Evolutionary conservation across 2,113 vertebrate genomes (phyloP).

Genomic region (Globicephala melas): DNA sequence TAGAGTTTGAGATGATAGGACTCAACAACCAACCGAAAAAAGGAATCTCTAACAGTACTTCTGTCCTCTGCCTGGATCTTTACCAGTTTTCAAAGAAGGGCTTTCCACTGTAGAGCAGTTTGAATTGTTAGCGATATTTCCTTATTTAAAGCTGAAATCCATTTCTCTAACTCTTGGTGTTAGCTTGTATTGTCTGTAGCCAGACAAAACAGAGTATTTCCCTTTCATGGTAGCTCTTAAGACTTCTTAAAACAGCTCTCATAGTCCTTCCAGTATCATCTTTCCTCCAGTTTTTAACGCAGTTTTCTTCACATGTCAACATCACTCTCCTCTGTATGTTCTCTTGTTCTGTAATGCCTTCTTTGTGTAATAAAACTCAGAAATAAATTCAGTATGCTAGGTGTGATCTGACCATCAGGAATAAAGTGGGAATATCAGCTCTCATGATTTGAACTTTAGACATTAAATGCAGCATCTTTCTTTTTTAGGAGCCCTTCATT

Average conservation of each 20-base stretch:
- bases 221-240: neutral
- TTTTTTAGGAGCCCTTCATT: neutral
- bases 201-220: neutral
- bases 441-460: neutral
- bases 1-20: neutral
- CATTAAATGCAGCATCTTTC: neutral
- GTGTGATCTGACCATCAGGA: neutral
- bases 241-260: conserved; percentile 16
- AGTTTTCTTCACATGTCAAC: neutral
- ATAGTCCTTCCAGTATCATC: neutral
- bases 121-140: neutral
- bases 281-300: neutral
- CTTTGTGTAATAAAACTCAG: neutral
- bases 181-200: neutral
- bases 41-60: neutral
- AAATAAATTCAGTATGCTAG: neutral
- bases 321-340: neutral
- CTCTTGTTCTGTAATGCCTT: neutral
- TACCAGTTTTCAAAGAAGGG: neutral
- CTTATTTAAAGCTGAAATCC: conserved; percentile 7
- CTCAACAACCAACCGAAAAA: neutral
- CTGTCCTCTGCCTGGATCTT: neutral
- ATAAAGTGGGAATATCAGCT: neutral
- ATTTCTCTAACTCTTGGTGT: neutral
- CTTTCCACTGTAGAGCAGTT: neutral